Evolutionary conservation across 2,888 invertebrate species (phyloP), one percentile per base, ranked within the genome.

Genomic region (Drosophila fulvimacula): DNA sequence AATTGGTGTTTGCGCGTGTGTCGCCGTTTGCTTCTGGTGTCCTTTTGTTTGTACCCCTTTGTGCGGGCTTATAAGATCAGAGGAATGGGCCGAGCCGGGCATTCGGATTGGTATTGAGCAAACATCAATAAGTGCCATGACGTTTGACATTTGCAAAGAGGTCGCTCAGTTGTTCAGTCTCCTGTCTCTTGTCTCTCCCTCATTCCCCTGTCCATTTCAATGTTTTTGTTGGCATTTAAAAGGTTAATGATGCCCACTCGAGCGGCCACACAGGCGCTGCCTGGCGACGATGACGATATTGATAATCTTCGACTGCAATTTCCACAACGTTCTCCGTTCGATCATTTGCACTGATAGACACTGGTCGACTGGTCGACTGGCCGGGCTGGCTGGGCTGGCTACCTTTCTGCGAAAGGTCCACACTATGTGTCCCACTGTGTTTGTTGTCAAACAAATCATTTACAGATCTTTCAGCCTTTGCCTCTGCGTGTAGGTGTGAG

Each of bases 371-470:
- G 34, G 34, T 34, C 34, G 34, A 30, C 30, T 30, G 30, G 30
- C 5, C 30, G 30, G 24, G 30, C 30, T 10, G 19, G 19, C 3
- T 48, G 48, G 48, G 6, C 30, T 17, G 53, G 67, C 64, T 74
- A 71, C 74, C 71, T 79, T 79, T 79, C 79, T 70, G 73, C 79
- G 79, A 79, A 79, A 78, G 68, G 75, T 49, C 64, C 61, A 58
- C 39, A 61, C 39, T 55, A 41, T 60, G 71, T 75, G 68, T 76
- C 84, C 81, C 68, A 83, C 77, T 76, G 82, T 70, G 81, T 80
- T 81, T 73, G 69, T 78, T 86, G 87, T 86, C 88, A 83, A 83
- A 88, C 83, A 83, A 83, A 83, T 83, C 88, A 86, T 86, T 86
- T 83, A 83, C 78, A 75, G 77, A 88, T 86, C 71, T 78, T 63